Evolutionary conservation across 2,797 vertebrate species (phyloP).

Genomic region (Loriculus beryllinus): DNA sequence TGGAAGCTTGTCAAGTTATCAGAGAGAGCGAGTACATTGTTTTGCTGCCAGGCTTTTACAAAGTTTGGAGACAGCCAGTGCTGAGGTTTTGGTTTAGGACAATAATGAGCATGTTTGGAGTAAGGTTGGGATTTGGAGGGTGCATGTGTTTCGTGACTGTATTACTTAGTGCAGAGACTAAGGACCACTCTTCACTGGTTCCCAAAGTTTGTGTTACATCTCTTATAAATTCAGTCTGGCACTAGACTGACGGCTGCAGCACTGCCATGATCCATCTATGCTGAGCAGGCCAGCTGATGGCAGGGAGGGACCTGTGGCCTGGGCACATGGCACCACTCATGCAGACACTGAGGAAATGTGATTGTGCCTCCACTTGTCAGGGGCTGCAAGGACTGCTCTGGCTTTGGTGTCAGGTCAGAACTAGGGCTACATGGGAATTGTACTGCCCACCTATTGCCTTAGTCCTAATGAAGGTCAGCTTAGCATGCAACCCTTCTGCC

Average conservation of each 20-base stretch:
- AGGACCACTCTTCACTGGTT: background rate
- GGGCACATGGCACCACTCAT: rapidly evolving
- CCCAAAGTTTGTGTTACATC: background rate
- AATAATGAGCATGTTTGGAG: background rate
- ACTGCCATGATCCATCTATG: background rate
- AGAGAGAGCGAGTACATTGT: background rate
- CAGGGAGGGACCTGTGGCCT: background rate
- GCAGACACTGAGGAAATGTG: slow-evolving; percentile 5
- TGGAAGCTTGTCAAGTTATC: background rate
- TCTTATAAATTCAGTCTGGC: background rate
- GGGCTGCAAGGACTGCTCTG: background rate
- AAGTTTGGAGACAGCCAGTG: background rate
- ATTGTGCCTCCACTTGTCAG: background rate
- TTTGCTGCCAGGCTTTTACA: background rate
- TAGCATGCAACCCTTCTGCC: background rate
- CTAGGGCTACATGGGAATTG: background rate
- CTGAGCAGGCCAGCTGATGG: background rate
- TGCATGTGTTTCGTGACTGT: background rate
- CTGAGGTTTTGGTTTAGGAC: background rate
- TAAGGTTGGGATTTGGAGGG: background rate
- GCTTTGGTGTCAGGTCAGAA: background rate
- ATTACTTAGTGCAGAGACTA: background rate
- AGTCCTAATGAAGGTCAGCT: background rate
- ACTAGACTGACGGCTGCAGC: background rate
- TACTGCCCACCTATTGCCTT: background rate